Evolutionary conservation across 2,797 vertebrate genomes (phyloP), one percentile per base, ranked within the genome.

Genomic region (Scolopax bukidnonensis): DNA sequence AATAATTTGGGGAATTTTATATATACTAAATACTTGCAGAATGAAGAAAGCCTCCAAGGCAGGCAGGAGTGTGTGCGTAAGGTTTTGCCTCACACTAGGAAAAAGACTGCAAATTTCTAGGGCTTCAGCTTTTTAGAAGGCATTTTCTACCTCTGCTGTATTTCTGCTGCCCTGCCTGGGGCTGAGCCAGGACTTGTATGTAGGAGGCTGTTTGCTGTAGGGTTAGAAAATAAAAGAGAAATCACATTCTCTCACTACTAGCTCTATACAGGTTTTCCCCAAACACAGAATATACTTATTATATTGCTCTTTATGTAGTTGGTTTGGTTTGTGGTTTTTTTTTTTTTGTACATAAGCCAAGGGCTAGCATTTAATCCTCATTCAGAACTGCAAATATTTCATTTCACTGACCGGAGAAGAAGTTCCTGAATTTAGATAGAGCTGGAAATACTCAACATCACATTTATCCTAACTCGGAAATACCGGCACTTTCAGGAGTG

Each of bases 21-120:
- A 48, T 17, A 24, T n/a, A 28, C 40, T 63, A 51, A 88, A 50
- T 88, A 74, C 40, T 80, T 95, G 51, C 59, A 48, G 61, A 94
- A 48, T 59, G 67, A 79, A 87, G 70, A 53, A 79, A 53, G 47
- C 75, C 20, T 57, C 5, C 4, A 20, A 64, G 51, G 50, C 67
- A 90, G 87, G 48, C 91, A 95, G 74, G 48, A 84, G 40, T 27
- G 21, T 33, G 14, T 28, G 28, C 70, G 80, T 84, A 87, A 56
- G 4, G 0, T 65, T 95, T 92, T 93, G 40, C 70, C 77, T 95
- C 40, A 10, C 65, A 7, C 48, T 45, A 28, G 48, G 79, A 25
- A 85, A 87, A 81, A 75, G 93, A 90, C 88, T 93, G 84, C 68
- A 63, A 3, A 69, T 90, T 92, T 90, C n/a, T 61, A 18, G 63